Percentiles rank a stretch among this genome's conserved stretches.
phyloP scores from a whole-genome alignment of 2,113 vertebrate genomes.

The Etheostoma spectabile region DNA sequence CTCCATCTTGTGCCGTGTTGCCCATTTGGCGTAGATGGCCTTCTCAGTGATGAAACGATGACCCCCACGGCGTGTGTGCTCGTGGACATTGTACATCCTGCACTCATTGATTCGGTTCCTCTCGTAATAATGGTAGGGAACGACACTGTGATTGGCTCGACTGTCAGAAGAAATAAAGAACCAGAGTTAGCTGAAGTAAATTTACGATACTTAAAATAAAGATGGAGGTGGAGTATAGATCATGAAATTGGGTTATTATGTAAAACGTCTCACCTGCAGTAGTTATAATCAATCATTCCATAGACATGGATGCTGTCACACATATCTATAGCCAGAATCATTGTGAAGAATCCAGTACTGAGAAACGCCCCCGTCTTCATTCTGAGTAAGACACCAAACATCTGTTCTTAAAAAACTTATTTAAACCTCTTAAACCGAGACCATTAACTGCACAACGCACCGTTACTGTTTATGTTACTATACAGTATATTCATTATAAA shows the following conservation, averaged over 20 bases:
- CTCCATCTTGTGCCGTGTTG: slow-evolving; percentile 84
- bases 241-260: neutral
- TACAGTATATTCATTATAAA: neutral
- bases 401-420: neutral
- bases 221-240: neutral
- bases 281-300: slow-evolving; percentile 91
- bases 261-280: slow-evolving; percentile 88
- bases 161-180: slow-evolving; percentile 56
- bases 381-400: slow-evolving; percentile 76
- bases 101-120: slow-evolving; percentile 88
- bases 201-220: neutral
- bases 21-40: slow-evolving; percentile 93
- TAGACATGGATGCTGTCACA: slow-evolving; percentile 91
- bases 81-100: slow-evolving; percentile 90
- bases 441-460: neutral
- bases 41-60: slow-evolving; percentile 99
- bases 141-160: slow-evolving; percentile 79
- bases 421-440: neutral
- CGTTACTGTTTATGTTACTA: neutral
- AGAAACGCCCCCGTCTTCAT: slow-evolving; percentile 93
- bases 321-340: slow-evolving; percentile 92
- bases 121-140: slow-evolving; percentile 97
- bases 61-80: slow-evolving; percentile 84
- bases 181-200: neutral
- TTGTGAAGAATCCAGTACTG: slow-evolving; percentile 97